Evolutionary conservation across 2,888 invertebrate genomes (phyloP).

Genomic region (Drosophila neoperkinsi): DNA sequence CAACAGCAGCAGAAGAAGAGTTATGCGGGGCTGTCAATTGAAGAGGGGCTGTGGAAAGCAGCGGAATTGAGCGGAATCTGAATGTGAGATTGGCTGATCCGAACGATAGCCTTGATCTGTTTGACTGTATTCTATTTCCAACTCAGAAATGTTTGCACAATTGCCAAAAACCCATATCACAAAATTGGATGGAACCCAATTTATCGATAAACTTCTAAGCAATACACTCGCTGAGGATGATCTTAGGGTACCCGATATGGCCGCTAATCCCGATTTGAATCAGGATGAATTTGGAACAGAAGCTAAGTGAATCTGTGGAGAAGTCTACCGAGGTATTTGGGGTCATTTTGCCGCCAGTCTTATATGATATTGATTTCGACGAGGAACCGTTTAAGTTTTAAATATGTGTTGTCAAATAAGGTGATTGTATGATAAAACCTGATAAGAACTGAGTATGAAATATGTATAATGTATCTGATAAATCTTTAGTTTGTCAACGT

Average conservation of each 20-base stretch:
- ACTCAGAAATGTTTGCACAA: slow-evolving; percentile 28
- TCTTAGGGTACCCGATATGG: not conserved
- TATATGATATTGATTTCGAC: slow-evolving; percentile 9
- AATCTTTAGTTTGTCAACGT: too few relatives aligned
- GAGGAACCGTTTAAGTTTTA: not conserved
- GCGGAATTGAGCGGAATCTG: not conserved
- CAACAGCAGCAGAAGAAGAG: not conserved
- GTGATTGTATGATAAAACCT: not conserved
- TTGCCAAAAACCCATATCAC: slow-evolving; percentile 25
- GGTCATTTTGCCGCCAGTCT: not conserved
- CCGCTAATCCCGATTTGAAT: slow-evolving; percentile 3
- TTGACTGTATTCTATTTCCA: slow-evolving; percentile 50
- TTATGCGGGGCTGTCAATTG: not conserved
- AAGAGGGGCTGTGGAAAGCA: not conserved
- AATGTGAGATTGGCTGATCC: slow-evolving; percentile 9
- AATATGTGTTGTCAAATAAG: not conserved
- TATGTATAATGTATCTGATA: not conserved
- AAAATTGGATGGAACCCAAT: slow-evolving; percentile 8
- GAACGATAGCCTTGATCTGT: slow-evolving; percentile 18
- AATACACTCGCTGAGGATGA: slow-evolving; percentile 9
- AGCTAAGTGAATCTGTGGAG: not conserved
- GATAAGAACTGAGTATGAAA: not conserved
- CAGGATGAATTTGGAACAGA: not conserved
- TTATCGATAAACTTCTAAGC: slow-evolving; percentile 25
- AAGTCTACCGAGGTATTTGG: not conserved